Conservation (phyloP, 2,113 vertebrate species). For the Nibea coibor region DNA sequence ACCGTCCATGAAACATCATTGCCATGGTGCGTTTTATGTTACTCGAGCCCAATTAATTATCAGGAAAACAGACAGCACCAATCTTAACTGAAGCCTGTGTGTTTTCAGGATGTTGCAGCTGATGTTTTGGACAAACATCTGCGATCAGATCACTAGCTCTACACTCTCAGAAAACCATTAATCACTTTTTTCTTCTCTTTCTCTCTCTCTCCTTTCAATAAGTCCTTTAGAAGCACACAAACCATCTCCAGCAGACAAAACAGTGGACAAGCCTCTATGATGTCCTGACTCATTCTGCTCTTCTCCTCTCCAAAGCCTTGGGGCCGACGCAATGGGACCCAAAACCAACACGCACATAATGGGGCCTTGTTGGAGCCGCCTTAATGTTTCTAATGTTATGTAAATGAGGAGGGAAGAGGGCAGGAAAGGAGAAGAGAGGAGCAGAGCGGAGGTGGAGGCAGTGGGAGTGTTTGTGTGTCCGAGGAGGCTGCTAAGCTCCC, state of each 20-base stretch:
- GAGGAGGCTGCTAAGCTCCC: slow-evolving; percentile 86
- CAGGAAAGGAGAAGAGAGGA: slow-evolving; percentile 72
- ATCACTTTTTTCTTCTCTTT: slow-evolving; percentile 58
- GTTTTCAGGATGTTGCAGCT: slow-evolving; percentile 39
- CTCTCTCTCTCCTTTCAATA: slow-evolving; percentile 57
- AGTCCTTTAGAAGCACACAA: slow-evolving; percentile 73
- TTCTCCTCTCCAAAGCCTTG: slow-evolving; percentile 75
- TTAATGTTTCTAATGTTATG: slow-evolving; percentile 87
- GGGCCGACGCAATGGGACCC: slow-evolving; percentile 76
- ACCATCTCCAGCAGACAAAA: slow-evolving; percentile 80
- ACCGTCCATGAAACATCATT: slow-evolving; percentile 50
- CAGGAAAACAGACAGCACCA: slow-evolving; percentile 61
- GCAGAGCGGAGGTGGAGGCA: slow-evolving; percentile 79
- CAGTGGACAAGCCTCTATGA: slow-evolving; percentile 78
- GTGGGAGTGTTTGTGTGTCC: slow-evolving; percentile 84
- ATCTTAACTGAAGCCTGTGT: slow-evolving; percentile 25
- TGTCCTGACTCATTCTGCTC: slow-evolving; percentile 77
- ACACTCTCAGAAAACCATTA: slow-evolving; percentile 63
- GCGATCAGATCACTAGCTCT: slow-evolving; percentile 63
- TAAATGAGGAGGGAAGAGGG: slow-evolving; percentile 80
- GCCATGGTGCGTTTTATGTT: slow-evolving; percentile 51
- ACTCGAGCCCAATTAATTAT: slow-evolving; percentile 62
- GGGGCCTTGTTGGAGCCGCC: slow-evolving; percentile 83
- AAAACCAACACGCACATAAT: slow-evolving; percentile 87
- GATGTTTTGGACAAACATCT: slow-evolving; percentile 59